Percentiles rank a stretch among this genome's conserved stretches.
These are phyloP conservation scores for Clostera curtula DNA, from an alignment of 2,888 invertebrate species.

Conservation along the genomic window DNA sequence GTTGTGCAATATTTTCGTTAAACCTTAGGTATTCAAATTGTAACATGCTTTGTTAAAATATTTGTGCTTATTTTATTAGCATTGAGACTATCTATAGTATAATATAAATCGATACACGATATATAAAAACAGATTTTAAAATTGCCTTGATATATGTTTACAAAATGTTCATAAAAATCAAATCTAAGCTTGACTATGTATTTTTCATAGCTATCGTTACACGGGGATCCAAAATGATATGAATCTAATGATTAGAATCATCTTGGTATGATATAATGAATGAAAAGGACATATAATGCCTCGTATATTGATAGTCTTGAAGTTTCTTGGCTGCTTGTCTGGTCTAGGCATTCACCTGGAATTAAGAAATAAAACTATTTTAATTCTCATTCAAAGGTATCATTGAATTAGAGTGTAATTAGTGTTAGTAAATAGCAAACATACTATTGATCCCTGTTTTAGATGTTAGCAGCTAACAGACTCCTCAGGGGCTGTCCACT, in stretches of 20 bases:
- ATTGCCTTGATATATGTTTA: slow-evolving; percentile 29
- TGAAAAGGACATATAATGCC: slow-evolving; percentile 29
- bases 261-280: slow-evolving; percentile 57
- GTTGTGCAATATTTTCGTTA: too few species aligned
- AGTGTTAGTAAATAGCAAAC: too few species aligned
- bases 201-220: slow-evolving; percentile 40
- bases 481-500: too few species aligned
- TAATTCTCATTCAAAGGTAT: too few species aligned
- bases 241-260: slow-evolving; percentile 42
- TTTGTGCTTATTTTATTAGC: slow-evolving; percentile 21
- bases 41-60: too few species aligned
- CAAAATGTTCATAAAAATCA: slow-evolving; percentile 25
- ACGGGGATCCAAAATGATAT: slow-evolving; percentile 31
- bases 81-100: slow-evolving; percentile 28
- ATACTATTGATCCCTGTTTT: too few species aligned
- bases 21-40: too few species aligned
- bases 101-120: slow-evolving; percentile 18
- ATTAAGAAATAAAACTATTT: slow-evolving; percentile 24
- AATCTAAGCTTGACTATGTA: slow-evolving; percentile 26
- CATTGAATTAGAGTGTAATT: too few species aligned
- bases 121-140: slow-evolving; percentile 13
- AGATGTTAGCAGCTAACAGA: too few species aligned
- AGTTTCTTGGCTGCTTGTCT: slow-evolving; percentile 45
- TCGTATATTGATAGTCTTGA: slow-evolving; percentile 36
- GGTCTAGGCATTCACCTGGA: slow-evolving; percentile 78